Conservation (phyloP, 2,113 vertebrate species). For the Kryptolebias marmoratus region DNA sequence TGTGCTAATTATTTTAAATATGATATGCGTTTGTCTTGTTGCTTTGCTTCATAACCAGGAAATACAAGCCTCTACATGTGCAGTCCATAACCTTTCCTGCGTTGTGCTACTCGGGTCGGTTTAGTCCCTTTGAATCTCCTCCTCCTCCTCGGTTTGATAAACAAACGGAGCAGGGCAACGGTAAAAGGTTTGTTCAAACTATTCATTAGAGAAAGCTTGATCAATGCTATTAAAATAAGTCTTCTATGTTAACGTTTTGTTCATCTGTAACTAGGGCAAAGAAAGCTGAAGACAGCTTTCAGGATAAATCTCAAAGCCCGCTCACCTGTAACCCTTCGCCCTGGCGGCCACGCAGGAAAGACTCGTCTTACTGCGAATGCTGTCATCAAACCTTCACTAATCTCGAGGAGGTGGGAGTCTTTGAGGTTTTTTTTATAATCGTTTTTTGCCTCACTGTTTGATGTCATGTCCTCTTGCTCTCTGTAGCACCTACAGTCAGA, state of each 20-base stretch:
- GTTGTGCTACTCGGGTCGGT: slow-evolving; percentile 79
- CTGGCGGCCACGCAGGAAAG: slow-evolving; percentile 71
- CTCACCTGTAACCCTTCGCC: slow-evolving; percentile 53
- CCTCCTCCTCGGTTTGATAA: slow-evolving; percentile 51
- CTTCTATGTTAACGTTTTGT: background rate
- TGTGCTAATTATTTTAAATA: background rate
- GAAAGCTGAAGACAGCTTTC: slow-evolving; percentile 28
- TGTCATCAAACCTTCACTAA: slow-evolving; percentile 84
- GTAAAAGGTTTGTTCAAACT: slow-evolving; percentile 58
- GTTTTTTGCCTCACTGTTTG: background rate
- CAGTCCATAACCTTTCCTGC: slow-evolving; percentile 85
- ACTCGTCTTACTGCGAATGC: slow-evolving; percentile 86
- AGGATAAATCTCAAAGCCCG: slow-evolving; percentile 35
- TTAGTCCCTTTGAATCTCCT: slow-evolving; percentile 85
- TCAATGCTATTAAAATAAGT: background rate
- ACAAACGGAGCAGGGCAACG: slow-evolving; percentile 25
- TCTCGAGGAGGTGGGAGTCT: slow-evolving; percentile 77
- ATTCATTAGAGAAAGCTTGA: background rate
- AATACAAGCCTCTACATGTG: slow-evolving; percentile 83
- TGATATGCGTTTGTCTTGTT: background rate
- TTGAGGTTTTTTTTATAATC: background rate
- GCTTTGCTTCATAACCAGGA: slow-evolving; percentile 72
- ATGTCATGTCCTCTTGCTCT: background rate
- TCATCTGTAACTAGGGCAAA: slow-evolving; percentile 45
- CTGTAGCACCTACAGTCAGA: slow-evolving; percentile 85